Base-by-base conservation (phyloP, 2,888 invertebrate genomes). In the Ochlodes sylvanus region DNA sequence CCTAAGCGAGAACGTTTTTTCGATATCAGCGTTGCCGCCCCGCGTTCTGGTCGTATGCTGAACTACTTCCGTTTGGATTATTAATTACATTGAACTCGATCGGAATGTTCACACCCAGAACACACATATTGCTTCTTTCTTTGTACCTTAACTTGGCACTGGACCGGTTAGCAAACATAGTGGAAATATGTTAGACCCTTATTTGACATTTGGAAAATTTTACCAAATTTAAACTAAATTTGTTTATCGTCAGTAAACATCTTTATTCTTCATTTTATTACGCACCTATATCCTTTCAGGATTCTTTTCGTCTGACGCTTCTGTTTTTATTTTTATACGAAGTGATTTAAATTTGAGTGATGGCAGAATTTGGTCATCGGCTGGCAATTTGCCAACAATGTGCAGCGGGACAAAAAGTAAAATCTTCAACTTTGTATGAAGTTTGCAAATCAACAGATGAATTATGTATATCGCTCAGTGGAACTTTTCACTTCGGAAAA, bases 31-130 rank as follows among this genome's bases (percentile, higher is more conserved):
- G 34, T 34, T 47, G 55, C 34, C 52, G 41, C 6, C 14, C 34
- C 7, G 14, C 55, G 14, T 64, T 44, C 55, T 44, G n/a, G 56
- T 27, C 56, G 44, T n/a, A 27, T 42, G 19, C 17, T 12, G 34
- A 27, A 9, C 47, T 47, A 47, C 34, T 64, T 64, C 63, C 63
- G 63, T 56, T 34, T 44, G n/a, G 34, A 2, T 38, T 12, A 34
- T 44, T n/a, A 32, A 34, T 44, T n/a, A 32, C 56, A 56, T 56
- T 64, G 34, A 56, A 21, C 47, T 44, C 9, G 56, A 56, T 47
- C 41, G n/a, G 27, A 54, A 41, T 41, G 63, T 55, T 38, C 3
- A 38, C 38, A 3, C 38, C 9, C 9, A 38, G 9, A 38, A 38
- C 10, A 38, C 38, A 38, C 12, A 10, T 12, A 38, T 12, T 12